A percentile compares a stretch with the other conserved stretches of the same genome.
phyloP scores from a whole-genome alignment of 1,140 invertebrate species.

The Drosophila leontia region DNA sequence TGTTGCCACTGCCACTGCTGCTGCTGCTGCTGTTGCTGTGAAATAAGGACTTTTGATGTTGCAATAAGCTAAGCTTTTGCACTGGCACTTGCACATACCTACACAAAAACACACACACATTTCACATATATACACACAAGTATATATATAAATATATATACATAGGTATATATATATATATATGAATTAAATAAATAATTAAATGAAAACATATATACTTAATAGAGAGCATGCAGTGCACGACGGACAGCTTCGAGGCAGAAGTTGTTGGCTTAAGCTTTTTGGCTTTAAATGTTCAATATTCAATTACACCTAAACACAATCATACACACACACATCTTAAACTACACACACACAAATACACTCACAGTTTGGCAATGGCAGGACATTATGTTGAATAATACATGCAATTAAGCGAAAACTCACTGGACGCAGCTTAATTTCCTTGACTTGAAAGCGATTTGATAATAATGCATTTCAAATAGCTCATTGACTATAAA shows the following conservation, averaged over 20 bases:
- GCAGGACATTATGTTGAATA: constrained; percentile 20
- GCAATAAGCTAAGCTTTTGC: constrained; percentile 40
- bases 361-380: constrained; percentile 11
- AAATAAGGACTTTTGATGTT: constrained; percentile 6
- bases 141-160: not conserved
- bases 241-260: constrained; percentile 38
- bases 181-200: not conserved
- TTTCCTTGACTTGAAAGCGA: not conserved
- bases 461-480: constrained; percentile 1
- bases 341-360: not conserved
- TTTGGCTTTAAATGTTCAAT: constrained; percentile 49
- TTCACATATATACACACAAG: constrained; percentile 4
- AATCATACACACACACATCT: not conserved
- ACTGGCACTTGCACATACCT: constrained; percentile 34
- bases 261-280: constrained; percentile 38
- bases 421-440: not conserved
- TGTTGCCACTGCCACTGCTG: constrained; percentile 2
- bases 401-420: constrained; percentile 5
- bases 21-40: not conserved
- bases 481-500: not conserved
- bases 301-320: constrained; percentile 35
- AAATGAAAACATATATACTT: constrained; percentile 7
- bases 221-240: constrained; percentile 42
- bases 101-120: not conserved
- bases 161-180: constrained; percentile 13